Base-by-base conservation (phyloP, 2,888 invertebrate genomes). In the Drosophila tripunctata region DNA sequence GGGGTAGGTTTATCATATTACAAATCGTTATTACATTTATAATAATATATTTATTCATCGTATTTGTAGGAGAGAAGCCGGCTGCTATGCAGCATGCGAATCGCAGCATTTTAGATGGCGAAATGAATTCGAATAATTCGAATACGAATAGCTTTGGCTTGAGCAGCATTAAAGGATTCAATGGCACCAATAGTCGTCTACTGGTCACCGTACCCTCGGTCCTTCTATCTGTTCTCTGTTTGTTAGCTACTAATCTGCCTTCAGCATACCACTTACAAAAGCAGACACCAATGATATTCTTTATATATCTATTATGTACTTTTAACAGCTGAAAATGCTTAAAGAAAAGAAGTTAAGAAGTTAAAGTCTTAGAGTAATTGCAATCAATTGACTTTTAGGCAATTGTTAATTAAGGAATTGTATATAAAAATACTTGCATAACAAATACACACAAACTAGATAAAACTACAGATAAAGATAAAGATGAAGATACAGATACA, bases 1-100 rank as follows among this genome's bases (percentile, higher is more conserved):
- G 93, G 89, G 94, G 94, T 94, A 27, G 27, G 10, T 3, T 1
- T n/a, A n/a, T n/a, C n/a, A n/a, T n/a, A n/a, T n/a, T n/a, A n/a
- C n/a, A n/a, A n/a, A n/a, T n/a, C n/a, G n/a, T n/a, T n/a, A 15
- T 27, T 7, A 17, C 10, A 40, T 14, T 15, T 1, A 43, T n/a
- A 6, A 1, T 5, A 2, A 6, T 14, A 8, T 35, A 27, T 17
- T 12, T 1, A 5, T 3, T 41, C 0, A 15, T 35, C 12, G 0
- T 6, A 27, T 38, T 35, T 30, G 3, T 44, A 91, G 91, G 91
- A 67, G 91, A 91, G 74, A 91, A 88, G 56, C 91, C 91, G 22
- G 91, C 91, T 15, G 91, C 91, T 19, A 91, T 91, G 90, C 91
- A 91, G 68, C 91, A 91, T 77, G 90, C 90, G 56, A 91, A 91